Percentiles rank a stretch among this genome's conserved stretches.
These are phyloP conservation scores for Lophotriccus pileatus DNA, from an alignment of 2,797 vertebrate genomes.

Conservation along the genomic window DNA sequence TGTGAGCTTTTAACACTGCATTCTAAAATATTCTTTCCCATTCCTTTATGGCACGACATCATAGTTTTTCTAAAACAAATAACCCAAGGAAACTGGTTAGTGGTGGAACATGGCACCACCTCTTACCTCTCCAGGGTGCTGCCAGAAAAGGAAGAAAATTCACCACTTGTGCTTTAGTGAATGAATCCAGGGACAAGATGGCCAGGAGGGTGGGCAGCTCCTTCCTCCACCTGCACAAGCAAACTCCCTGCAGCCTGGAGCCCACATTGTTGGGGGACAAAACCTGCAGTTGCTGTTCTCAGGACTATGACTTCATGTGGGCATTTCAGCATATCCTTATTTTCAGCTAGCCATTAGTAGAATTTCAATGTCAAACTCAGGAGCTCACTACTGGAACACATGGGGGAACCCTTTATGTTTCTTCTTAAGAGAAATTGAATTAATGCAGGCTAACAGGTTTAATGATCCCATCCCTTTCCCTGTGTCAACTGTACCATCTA, in stretches of 20 bases:
- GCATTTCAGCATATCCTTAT: not conserved
- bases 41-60: not conserved
- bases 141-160: not conserved
- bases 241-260: not conserved
- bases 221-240: not conserved
- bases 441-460: not conserved
- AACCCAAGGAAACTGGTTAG: not conserved
- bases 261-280: rapidly evolving
- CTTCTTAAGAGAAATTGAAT: not conserved
- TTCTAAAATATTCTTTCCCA: not conserved
- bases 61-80: not conserved
- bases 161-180: not conserved
- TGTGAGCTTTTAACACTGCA: not conserved
- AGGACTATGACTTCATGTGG: not conserved
- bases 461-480: not conserved
- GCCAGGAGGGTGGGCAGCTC: not conserved
- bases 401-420: not conserved
- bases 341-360: not conserved
- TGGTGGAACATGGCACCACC: not conserved
- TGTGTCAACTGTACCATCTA: not conserved
- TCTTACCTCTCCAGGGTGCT: not conserved
- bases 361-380: not conserved
- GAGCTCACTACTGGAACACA: not conserved
- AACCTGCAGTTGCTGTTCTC: not conserved
- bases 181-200: not conserved